Evolutionary conservation across 2,797 vertebrate genomes (phyloP).

Genomic region (Rhyacichthys aspro): DNA sequence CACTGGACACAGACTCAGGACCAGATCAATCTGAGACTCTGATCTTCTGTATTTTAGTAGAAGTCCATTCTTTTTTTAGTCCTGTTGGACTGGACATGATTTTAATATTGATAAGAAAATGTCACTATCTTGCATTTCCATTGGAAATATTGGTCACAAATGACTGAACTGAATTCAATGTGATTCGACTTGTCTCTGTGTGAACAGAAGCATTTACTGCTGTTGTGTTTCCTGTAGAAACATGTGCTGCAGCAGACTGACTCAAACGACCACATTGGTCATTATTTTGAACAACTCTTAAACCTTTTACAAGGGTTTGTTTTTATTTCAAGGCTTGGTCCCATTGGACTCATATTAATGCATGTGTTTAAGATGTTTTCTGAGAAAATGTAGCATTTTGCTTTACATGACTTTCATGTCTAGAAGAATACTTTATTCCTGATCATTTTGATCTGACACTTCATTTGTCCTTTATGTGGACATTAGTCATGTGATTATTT

Average conservation of each 20-base stretch:
- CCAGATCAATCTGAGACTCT: neutral
- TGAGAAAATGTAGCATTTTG: neutral
- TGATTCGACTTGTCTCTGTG: neutral
- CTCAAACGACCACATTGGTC: slow-evolving; percentile 1
- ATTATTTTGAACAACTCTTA: neutral
- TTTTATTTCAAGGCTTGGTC: neutral
- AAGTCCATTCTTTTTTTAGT: neutral
- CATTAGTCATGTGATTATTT: neutral
- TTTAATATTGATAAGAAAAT: neutral
- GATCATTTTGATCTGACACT: neutral
- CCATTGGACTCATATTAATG: neutral
- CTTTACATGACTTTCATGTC: neutral
- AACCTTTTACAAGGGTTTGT: neutral
- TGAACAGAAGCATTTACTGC: neutral
- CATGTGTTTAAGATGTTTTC: neutral
- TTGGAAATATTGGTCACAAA: neutral
- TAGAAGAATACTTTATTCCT: neutral
- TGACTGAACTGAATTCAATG: neutral
- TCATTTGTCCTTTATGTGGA: neutral
- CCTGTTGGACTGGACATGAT: too few relatives aligned
- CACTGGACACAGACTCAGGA: neutral
- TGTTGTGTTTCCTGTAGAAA: slow-evolving; percentile 5
- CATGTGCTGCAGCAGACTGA: neutral
- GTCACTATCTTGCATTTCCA: neutral
- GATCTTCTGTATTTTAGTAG: too few relatives aligned